phyloP scores from a whole-genome alignment of 2,888 invertebrate genomes.

The Orchesella flavescens region DNA sequence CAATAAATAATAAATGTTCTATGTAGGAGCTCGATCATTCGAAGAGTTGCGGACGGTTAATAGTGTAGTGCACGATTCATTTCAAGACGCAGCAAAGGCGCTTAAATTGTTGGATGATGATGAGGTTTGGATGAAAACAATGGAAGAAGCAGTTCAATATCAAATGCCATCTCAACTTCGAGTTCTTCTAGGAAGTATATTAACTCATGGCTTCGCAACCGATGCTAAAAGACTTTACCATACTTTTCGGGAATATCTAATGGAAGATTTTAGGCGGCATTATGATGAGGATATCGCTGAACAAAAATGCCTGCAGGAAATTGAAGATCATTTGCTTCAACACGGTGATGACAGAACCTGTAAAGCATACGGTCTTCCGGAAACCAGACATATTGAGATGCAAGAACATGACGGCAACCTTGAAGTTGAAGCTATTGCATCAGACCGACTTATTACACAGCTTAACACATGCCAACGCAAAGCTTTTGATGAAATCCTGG shows the following conservation, averaged over 20 bases:
- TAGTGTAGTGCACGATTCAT: conserved; percentile 66
- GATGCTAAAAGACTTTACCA: conserved; percentile 65
- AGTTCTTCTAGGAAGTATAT: conserved; percentile 68
- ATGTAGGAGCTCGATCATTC: conserved; percentile 65
- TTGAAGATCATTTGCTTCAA: no score
- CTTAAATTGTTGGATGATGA: conserved; percentile 71
- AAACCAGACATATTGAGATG: neutral
- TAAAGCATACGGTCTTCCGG: conserved; percentile 10
- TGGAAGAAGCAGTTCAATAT: conserved; percentile 69
- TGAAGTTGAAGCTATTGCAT: neutral
- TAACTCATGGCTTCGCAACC: conserved; percentile 63
- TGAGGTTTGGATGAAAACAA: conserved; percentile 67
- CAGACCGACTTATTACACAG: neutral
- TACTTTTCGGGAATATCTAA: no score
- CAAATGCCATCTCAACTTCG: conserved; percentile 72
- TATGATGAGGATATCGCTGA: no score
- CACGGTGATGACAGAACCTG: conserved; percentile 69
- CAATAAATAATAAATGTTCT: no score
- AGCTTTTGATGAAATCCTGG: conserved; percentile 33
- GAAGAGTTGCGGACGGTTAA: conserved; percentile 65
- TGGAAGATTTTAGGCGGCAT: no score
- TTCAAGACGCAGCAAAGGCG: conserved; percentile 68
- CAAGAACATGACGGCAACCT: neutral
- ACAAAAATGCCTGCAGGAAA: no score
- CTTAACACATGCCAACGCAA: conserved; percentile 22